Conservation (phyloP, 2,797 vertebrate genomes). For the Cryptoblepharus egeriae region DNA sequence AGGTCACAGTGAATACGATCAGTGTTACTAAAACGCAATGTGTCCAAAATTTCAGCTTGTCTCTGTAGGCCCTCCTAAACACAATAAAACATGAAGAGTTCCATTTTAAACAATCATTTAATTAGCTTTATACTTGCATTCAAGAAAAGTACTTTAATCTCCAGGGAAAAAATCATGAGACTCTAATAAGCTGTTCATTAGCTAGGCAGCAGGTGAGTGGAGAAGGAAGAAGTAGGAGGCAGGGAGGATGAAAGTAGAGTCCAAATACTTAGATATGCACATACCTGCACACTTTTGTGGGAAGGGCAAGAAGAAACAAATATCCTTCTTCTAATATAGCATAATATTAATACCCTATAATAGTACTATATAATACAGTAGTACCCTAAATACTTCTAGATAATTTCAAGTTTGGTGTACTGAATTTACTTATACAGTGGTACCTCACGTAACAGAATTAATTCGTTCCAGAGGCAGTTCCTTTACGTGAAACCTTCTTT, state of each 20-base stretch:
- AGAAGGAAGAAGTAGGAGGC: neutral
- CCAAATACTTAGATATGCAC: neutral
- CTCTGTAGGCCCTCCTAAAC: slow-evolving; percentile 91
- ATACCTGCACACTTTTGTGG: neutral
- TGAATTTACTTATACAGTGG: no score
- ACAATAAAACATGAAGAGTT: slow-evolving; percentile 59
- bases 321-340: neutral
- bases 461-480: no score
- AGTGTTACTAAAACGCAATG: slow-evolving; percentile 94
- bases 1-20: slow-evolving; percentile 94
- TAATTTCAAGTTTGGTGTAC: neutral
- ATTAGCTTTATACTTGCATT: slow-evolving; percentile 6
- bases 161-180: neutral
- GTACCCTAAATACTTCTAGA: neutral
- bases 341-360: no score
- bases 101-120: no score
- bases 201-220: neutral
- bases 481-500: no score
- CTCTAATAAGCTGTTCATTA: no score
- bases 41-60: slow-evolving; percentile 99
- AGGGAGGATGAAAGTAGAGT: no score
- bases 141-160: neutral
- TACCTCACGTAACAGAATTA: no score
- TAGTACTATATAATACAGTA: no score
- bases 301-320: neutral